Percentiles rank a stretch among this genome's conserved stretches.
phyloP scores from a whole-genome alignment of 2,888 invertebrate species.

The Achlya flavicornis region DNA sequence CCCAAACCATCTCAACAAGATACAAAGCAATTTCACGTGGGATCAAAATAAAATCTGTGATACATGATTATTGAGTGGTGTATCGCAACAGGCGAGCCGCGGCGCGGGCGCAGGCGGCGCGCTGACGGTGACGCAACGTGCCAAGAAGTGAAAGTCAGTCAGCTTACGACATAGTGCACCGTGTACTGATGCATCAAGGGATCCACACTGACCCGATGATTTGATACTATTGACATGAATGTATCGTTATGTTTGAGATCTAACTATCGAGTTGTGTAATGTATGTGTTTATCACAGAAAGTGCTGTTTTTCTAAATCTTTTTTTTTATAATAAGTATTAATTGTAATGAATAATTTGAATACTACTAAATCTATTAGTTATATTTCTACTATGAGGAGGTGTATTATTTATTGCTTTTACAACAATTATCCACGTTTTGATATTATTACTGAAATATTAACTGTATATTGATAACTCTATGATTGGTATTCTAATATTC shows the following conservation, averaged over 20 bases:
- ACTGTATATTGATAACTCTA: too few species aligned
- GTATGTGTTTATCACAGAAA: neutral
- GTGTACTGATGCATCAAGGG: slow-evolving; percentile 37
- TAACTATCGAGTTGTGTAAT: neutral
- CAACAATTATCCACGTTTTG: too few species aligned
- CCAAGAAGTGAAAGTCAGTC: slow-evolving; percentile 72
- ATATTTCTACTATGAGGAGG: too few species aligned
- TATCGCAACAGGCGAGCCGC: slow-evolving; percentile 50
- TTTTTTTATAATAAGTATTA: too few species aligned
- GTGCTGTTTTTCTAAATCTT: neutral
- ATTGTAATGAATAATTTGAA: too few species aligned
- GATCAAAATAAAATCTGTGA: slow-evolving; percentile 38
- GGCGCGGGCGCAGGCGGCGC: slow-evolving; percentile 12
- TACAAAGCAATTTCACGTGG: slow-evolving; percentile 25
- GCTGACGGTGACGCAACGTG: slow-evolving; percentile 55
- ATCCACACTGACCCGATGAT: slow-evolving; percentile 56
- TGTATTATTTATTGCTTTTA: too few species aligned
- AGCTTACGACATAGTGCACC: slow-evolving; percentile 77
- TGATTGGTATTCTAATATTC: too few species aligned
- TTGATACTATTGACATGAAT: slow-evolving; percentile 8
- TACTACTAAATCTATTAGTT: too few species aligned
- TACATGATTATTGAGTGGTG: slow-evolving; percentile 48
- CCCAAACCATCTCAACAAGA: neutral
- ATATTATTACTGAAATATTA: too few species aligned
- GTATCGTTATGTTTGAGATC: neutral